Conservation (phyloP, 2,797 vertebrate genomes). For the Xenopus petersii region DNA sequence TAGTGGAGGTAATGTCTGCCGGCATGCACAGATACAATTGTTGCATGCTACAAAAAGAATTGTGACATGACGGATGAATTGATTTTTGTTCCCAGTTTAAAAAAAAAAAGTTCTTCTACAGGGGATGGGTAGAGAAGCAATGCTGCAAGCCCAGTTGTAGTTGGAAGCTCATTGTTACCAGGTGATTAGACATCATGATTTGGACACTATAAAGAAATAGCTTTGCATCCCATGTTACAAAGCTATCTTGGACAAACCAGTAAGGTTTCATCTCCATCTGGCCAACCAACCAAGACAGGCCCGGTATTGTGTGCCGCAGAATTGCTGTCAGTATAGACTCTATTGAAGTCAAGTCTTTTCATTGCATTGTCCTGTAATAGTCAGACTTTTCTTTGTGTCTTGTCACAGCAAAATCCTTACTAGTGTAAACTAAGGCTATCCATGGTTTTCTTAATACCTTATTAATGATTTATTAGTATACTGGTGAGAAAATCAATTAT, state of each 20-base stretch:
- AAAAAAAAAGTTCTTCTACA: slow-evolving; percentile 20
- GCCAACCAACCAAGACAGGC: slow-evolving; percentile 61
- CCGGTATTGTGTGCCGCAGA: slow-evolving; percentile 50
- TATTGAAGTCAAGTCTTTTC: slow-evolving; percentile 40
- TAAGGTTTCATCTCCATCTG: slow-evolving; percentile 59
- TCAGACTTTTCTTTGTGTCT: neutral
- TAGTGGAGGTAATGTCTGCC: slow-evolving; percentile 41
- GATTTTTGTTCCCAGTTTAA: slow-evolving; percentile 50
- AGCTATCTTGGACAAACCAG: slow-evolving; percentile 43
- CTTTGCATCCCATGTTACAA: slow-evolving; percentile 44
- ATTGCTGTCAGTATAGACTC: slow-evolving; percentile 48
- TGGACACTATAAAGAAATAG: slow-evolving; percentile 6
- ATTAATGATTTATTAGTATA: no score
- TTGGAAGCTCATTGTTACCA: slow-evolving; percentile 60
- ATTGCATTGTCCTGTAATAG: neutral
- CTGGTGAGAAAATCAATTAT: no score
- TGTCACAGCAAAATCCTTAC: neutral
- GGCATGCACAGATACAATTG: slow-evolving; percentile 59
- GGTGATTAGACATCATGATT: slow-evolving; percentile 39
- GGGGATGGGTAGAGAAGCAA: slow-evolving; percentile 45
- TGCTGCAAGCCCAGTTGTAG: slow-evolving; percentile 48
- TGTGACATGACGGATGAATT: slow-evolving; percentile 53
- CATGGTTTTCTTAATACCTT: no score
- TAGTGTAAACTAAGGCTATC: no score
- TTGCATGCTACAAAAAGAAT: slow-evolving; percentile 53